Evolutionary conservation across 2,113 vertebrate species (phyloP).

Genomic region (Platichthys stellatus): DNA sequence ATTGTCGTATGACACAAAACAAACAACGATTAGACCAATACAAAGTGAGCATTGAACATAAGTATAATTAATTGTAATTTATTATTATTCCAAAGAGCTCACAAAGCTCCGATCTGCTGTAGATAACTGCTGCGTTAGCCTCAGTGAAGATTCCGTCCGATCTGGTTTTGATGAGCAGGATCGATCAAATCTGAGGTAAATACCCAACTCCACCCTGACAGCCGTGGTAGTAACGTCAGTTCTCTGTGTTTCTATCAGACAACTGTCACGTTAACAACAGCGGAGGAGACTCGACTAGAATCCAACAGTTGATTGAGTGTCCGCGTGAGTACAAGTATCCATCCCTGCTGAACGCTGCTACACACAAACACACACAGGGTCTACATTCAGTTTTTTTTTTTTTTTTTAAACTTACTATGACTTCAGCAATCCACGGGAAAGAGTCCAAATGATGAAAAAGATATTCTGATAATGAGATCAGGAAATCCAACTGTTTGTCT

Average conservation of each 20-base stretch:
- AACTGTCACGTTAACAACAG: conserved; percentile 98
- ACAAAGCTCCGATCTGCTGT: not conserved
- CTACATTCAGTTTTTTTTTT: too few species aligned
- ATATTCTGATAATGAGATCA: too few species aligned
- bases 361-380: not conserved
- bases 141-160: not conserved
- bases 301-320: conserved; percentile 96
- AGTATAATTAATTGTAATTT: too few species aligned
- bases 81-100: not conserved
- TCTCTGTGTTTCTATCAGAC: conserved; percentile 93
- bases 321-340: conserved; percentile 91
- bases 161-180: conserved; percentile 52
- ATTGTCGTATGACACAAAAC: too few species aligned
- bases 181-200: not conserved
- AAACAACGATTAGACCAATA: too few species aligned
- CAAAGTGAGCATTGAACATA: not conserved
- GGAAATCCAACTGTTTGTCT: too few species aligned
- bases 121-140: not conserved
- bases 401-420: too few species aligned
- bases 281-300: conserved; percentile 94
- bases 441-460: too few species aligned
- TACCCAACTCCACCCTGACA: not conserved
- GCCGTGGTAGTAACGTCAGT: conserved; percentile 77
- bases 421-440: too few species aligned
- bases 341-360: not conserved